These are phyloP conservation scores for Pongo abelii DNA, from an alignment of 2,113 vertebrate species.

Conservation along the genomic window DNA sequence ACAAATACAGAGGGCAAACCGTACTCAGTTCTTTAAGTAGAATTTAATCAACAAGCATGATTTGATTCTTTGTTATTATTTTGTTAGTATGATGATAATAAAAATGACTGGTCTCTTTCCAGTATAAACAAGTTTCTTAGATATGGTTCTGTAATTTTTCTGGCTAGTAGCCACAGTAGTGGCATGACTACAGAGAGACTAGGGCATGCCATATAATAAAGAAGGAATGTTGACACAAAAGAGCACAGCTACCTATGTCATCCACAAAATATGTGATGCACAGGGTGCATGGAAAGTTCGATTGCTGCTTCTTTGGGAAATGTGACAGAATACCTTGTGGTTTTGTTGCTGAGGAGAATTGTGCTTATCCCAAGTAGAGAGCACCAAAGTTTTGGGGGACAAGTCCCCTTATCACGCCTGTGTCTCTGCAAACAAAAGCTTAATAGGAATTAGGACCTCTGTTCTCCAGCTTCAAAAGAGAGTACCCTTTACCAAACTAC, in stretches of 20 bases:
- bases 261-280: conserved; percentile 21
- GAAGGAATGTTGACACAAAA: conserved; percentile 35
- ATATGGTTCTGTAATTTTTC: not conserved
- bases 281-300: not conserved
- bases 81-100: not conserved
- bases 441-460: conserved; percentile 33
- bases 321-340: not conserved
- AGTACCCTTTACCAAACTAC: conserved; percentile 41
- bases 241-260: conserved; percentile 28
- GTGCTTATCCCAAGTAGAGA: not conserved
- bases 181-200: not conserved
- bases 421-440: conserved; percentile 59
- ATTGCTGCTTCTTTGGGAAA: conserved; percentile 39
- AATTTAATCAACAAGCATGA: not conserved
- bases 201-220: conserved; percentile 28
- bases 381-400: not conserved
- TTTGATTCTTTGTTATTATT: conserved; percentile 10
- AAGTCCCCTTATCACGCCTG: not conserved
- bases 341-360: not conserved
- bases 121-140: not conserved
- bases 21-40: not conserved
- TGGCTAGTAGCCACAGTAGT: not conserved
- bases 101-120: not conserved
- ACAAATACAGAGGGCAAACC: not conserved
- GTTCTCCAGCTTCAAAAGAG: not conserved